A percentile compares a stretch with the other conserved stretches of the same genome.
phyloP scores from a whole-genome alignment of 2,113 vertebrate genomes.

The Colius striatus region DNA sequence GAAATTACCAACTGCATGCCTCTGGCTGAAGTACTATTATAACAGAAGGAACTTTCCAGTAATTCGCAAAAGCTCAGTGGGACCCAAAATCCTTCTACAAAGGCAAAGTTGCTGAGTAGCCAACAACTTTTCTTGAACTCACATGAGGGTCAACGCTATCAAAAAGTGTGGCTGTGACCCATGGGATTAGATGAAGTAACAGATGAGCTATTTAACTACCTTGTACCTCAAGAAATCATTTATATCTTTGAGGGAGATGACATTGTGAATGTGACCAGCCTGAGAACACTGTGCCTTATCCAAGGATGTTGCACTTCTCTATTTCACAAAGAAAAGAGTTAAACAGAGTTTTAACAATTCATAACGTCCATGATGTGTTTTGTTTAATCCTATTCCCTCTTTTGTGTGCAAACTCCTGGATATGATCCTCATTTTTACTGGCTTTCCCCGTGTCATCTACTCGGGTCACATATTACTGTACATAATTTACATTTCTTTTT shows the following conservation, averaged over 20 bases:
- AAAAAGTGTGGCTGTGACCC: neutral
- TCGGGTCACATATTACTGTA: fast-evolving
- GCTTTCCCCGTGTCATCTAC: neutral
- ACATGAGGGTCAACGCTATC: neutral
- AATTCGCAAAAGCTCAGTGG: neutral
- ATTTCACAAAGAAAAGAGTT: neutral
- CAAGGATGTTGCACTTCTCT: fast-evolving
- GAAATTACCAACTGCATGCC: neutral
- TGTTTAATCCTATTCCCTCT: neutral
- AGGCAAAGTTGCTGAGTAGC: neutral
- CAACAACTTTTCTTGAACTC: neutral
- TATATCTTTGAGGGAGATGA: neutral
- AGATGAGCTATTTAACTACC: neutral
- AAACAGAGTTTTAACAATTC: neutral
- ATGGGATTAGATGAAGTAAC: neutral
- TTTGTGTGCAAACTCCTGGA: neutral
- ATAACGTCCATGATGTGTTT: neutral
- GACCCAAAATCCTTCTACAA: neutral
- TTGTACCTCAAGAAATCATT: neutral
- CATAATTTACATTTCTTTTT: neutral
- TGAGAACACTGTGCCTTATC: neutral
- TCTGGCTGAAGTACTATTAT: neutral
- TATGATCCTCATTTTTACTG: neutral
- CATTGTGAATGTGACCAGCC: neutral
- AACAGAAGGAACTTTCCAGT: neutral